These are phyloP conservation scores for Chionodraco myersi DNA, from an alignment of 2,113 vertebrate species.

Conservation along the genomic window DNA sequence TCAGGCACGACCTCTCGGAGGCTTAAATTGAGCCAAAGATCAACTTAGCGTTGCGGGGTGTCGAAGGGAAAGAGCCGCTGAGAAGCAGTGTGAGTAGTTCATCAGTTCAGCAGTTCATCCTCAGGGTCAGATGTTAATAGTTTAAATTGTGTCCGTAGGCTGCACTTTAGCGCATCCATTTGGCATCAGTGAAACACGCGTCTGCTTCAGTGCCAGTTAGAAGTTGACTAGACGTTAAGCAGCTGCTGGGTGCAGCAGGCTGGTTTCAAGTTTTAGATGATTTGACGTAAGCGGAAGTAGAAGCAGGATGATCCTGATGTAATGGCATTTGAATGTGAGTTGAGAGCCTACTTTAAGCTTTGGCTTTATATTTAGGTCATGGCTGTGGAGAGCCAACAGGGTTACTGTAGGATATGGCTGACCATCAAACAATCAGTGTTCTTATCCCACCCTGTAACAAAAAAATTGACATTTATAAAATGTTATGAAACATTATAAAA, in stretches of 20 bases:
- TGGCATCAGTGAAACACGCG: slow-evolving; percentile 38
- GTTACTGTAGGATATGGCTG: slow-evolving; percentile 51
- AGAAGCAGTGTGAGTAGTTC: slow-evolving; percentile 2
- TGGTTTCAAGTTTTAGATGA: slow-evolving; percentile 38
- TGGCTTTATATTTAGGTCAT: slow-evolving; percentile 73
- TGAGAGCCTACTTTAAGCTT: slow-evolving; percentile 71
- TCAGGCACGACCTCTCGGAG: slow-evolving; percentile 29
- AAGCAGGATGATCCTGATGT: slow-evolving; percentile 74
- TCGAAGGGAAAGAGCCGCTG: slow-evolving; percentile 32
- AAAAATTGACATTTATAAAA: background rate
- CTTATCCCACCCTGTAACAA: background rate
- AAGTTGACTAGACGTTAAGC: background rate
- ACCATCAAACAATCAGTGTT: slow-evolving; percentile 2
- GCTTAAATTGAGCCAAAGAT: slow-evolving; percentile 50
- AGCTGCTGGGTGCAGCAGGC: background rate
- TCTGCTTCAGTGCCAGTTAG: background rate
- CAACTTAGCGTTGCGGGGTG: slow-evolving; percentile 41
- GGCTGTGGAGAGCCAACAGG: slow-evolving; percentile 35
- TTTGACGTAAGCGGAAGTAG: slow-evolving; percentile 64
- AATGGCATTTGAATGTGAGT: slow-evolving; percentile 74
- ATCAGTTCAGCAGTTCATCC: slow-evolving; percentile 20
- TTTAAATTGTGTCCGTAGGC: slow-evolving; percentile 57
- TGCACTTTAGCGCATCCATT: slow-evolving; percentile 47
- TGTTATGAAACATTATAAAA: background rate
- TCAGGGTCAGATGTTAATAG: slow-evolving; percentile 60